Percentiles rank a stretch among this genome's conserved stretches.
These are phyloP conservation scores for Rostratula benghalensis DNA, from an alignment of 2,113 vertebrate genomes.

Conservation along the genomic window DNA sequence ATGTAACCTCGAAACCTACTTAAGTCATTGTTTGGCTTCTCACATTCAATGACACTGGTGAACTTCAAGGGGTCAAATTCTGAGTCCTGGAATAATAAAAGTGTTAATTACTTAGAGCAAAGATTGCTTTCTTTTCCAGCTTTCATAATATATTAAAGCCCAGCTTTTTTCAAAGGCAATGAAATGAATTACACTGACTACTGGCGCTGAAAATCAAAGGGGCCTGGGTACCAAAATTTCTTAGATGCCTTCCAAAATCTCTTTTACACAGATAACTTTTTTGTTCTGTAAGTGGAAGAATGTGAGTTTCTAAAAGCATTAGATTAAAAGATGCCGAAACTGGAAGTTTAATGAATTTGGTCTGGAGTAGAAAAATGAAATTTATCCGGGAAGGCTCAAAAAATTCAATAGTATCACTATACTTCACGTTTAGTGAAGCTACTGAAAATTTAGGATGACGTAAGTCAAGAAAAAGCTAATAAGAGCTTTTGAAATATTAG, in stretches of 20 bases:
- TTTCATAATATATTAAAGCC: not conserved
- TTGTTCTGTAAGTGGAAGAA: not conserved
- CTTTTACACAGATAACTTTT: not conserved
- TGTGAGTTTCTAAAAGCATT: not conserved
- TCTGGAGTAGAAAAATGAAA: not conserved
- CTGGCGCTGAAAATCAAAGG: not conserved
- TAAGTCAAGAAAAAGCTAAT: not conserved
- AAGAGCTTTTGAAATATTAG: not conserved
- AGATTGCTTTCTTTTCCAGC: not conserved
- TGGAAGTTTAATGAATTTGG: not conserved
- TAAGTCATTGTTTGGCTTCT: constrained; percentile 97
- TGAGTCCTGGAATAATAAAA: constrained; percentile 83
- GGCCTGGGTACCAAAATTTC: not conserved
- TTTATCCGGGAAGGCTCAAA: not conserved
- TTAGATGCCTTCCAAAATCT: not conserved
- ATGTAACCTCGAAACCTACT: constrained; percentile 93
- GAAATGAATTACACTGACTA: not conserved
- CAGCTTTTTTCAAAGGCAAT: not conserved
- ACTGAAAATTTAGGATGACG: not conserved
- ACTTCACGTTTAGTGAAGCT: not conserved
- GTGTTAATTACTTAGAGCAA: not conserved
- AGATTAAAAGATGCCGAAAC: not conserved
- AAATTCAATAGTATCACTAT: not conserved
- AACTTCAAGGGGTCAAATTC: constrained; percentile 94
- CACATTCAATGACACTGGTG: constrained; percentile 93